phyloP scores from a whole-genome alignment of 1,140 invertebrate genomes.

The Drosophila suzukii region DNA sequence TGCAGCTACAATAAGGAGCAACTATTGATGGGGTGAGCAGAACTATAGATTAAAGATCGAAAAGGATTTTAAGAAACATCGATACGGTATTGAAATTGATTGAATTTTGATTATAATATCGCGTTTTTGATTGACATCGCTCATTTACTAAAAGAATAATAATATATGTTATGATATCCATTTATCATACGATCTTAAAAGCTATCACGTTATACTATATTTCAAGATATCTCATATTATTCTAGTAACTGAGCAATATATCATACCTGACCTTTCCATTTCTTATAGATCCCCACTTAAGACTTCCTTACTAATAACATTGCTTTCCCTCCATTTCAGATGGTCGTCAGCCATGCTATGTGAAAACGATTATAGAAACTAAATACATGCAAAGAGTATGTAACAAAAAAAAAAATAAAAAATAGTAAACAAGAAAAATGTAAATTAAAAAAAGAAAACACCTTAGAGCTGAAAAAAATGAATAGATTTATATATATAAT shows the following conservation, averaged over 20 bases:
- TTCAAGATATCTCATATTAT: no score
- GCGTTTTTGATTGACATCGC: not conserved
- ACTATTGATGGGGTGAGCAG: slow-evolving; percentile 64
- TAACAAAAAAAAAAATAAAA: slow-evolving; percentile 59
- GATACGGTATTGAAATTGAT: not conserved
- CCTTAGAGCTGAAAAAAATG: slow-evolving; percentile 70
- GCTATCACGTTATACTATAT: no score
- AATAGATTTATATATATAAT: slow-evolving; percentile 70
- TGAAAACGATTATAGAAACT: slow-evolving; percentile 50
- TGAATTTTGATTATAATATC: not conserved
- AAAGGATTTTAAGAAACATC: not conserved
- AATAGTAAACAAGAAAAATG: slow-evolving; percentile 54
- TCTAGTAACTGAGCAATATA: no score
- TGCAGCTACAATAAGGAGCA: slow-evolving; percentile 51
- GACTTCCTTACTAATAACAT: slow-evolving; percentile 4
- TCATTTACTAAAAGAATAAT: not conserved
- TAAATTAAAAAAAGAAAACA: slow-evolving; percentile 57
- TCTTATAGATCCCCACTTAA: not conserved
- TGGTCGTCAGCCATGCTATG: slow-evolving; percentile 52
- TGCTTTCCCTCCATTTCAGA: slow-evolving; percentile 54
- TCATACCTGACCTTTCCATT: not conserved
- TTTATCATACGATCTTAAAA: no score
- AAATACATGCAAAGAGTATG: slow-evolving; percentile 35
- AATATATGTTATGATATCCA: no score
- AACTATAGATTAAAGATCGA: not conserved